These are phyloP conservation scores for Drosophila pallidifrons DNA, from an alignment of 1,140 invertebrate genomes.

Conservation along the genomic window DNA sequence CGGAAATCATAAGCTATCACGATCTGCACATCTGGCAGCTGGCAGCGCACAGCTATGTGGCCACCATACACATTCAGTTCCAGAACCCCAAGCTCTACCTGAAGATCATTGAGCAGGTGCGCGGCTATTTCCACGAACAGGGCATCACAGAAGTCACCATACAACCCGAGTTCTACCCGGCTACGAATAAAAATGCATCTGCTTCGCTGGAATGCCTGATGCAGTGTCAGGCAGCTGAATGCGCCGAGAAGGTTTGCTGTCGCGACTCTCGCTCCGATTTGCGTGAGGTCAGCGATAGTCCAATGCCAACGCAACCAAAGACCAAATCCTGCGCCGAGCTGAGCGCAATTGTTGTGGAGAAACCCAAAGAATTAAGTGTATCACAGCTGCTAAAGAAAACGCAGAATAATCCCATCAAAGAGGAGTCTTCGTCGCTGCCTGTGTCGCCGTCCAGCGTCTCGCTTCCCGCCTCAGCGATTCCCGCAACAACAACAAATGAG, in stretches of 20 bases:
- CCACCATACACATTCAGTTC: slow-evolving; percentile 91
- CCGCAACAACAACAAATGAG: slow-evolving; percentile 15
- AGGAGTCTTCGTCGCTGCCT: slow-evolving; percentile 1
- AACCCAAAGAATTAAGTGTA: slow-evolving; percentile 61
- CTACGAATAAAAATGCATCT: slow-evolving; percentile 63
- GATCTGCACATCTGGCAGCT: slow-evolving; percentile 94
- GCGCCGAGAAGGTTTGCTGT: slow-evolving; percentile 79
- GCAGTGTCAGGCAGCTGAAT: slow-evolving; percentile 73
- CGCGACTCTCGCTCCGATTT: slow-evolving; percentile 73
- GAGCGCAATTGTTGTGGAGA: slow-evolving; percentile 55
- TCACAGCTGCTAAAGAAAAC: slow-evolving; percentile 43
- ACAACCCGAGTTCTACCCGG: slow-evolving; percentile 90
- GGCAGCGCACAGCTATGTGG: slow-evolving; percentile 89
- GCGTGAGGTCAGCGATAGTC: slow-evolving; percentile 65
- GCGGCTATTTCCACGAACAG: slow-evolving; percentile 89
- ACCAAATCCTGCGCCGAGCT: slow-evolving; percentile 66
- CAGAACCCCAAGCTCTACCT: slow-evolving; percentile 86
- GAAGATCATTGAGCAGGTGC: slow-evolving; percentile 88
- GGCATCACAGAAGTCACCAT: slow-evolving; percentile 92
- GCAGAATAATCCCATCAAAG: neutral
- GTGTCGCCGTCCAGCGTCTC: slow-evolving; percentile 30
- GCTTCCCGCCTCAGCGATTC: slow-evolving; percentile 1
- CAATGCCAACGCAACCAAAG: slow-evolving; percentile 40
- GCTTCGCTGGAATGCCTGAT: slow-evolving; percentile 76
- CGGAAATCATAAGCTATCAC: slow-evolving; percentile 91